Percentiles rank a stretch among this genome's conserved stretches.
Evolutionary conservation across 1,140 invertebrate species (phyloP).

Genomic region (Lepidotrigona ventralis): DNA sequence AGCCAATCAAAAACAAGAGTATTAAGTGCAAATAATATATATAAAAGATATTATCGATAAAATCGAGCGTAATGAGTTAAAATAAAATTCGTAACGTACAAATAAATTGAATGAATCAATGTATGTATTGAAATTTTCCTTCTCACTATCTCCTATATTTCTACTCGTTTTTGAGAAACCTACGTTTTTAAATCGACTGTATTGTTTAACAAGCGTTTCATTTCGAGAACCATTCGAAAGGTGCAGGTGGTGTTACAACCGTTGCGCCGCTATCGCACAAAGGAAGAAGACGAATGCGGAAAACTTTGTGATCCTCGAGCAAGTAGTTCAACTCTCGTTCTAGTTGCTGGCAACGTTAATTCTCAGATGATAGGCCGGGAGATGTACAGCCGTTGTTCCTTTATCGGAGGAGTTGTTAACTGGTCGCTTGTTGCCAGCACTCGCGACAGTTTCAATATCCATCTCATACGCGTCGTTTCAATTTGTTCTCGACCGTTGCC

Average conservation of each 20-base stretch:
- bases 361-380: not conserved
- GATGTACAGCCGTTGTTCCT: not conserved
- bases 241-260: not conserved
- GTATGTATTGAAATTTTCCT: not conserved
- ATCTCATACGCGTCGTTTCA: conserved; percentile 70
- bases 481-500: conserved; percentile 68
- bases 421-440: not conserved
- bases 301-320: not conserved
- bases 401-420: not conserved
- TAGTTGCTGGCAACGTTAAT: not conserved
- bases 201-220: not conserved
- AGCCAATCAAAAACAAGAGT: too few species aligned
- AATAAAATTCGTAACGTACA: too few species aligned
- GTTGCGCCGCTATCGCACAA: not conserved
- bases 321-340: not conserved
- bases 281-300: conserved; percentile 1
- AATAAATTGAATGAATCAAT: too few species aligned
- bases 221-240: not conserved
- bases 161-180: not conserved
- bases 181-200: not conserved
- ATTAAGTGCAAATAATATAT: too few species aligned
- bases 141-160: not conserved
- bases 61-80: too few species aligned
- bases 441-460: conserved; percentile 57
- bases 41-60: too few species aligned